Base-by-base conservation (phyloP, 2,797 vertebrate species). In the Clarias platycephalus region DNA sequence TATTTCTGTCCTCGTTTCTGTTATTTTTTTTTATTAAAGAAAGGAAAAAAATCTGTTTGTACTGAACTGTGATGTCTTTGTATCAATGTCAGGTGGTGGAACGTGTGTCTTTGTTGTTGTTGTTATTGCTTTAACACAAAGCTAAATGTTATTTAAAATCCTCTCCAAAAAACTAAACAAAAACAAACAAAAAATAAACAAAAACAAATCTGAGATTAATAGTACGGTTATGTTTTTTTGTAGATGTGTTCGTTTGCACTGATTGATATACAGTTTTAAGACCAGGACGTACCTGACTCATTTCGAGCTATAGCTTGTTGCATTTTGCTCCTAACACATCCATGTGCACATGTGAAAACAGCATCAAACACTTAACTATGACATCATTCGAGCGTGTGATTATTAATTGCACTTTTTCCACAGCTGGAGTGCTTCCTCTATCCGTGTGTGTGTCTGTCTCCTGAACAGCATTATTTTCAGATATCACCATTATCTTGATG, bases 331-430 rank as follows among this genome's bases (percentile, higher is more conserved):
- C 12, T 34, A 89, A 83, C 91, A 92, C 91, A 89, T 89, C 87
- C 58, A 64, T 58, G 86, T 80, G 88, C 88, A 92, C 91, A 92
- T 94, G 93, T 94, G 94, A 95, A 94, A 94, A 95, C 92, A 94
- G 94, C 91, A 92, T 90, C 93, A 94, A 94, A 95, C 94, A 95
- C 94, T 95, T 95, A 95, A 93, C 93, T 93, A 94, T 95, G 94
- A 95, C 93, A 94, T 95, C 94, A 96, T 94, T 91, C 91, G 89
- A 83, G 53, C 84, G 44, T 68, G 13, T 71, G 88, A 92, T 93
- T 94, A 96, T 96, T 93, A 93, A 95, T 95, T 92, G 94, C 88
- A 91, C 91, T 93, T 94, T 95, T 94, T 93, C 93, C 91, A 85
- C 86, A 92, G 88, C 89, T 86, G 82, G 84, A 90, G 90, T 90